Percentiles rank a stretch among this genome's conserved stretches.
Evolutionary conservation across 1,140 invertebrate genomes (phyloP).

Genomic region (Aricia agestis): DNA sequence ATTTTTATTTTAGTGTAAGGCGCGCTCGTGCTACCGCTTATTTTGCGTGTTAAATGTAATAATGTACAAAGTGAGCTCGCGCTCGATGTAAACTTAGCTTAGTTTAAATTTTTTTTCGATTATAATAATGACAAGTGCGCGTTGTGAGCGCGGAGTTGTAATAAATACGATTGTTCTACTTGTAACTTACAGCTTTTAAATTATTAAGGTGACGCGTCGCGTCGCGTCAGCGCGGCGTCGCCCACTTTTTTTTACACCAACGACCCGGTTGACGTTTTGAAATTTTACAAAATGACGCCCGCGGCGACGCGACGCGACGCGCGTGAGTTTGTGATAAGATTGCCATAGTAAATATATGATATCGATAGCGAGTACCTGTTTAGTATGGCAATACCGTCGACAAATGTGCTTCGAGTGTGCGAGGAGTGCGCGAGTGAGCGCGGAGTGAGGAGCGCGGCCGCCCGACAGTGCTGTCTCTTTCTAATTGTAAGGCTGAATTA

Average conservation of each 20-base stretch:
- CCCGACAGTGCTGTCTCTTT: constrained; percentile 55
- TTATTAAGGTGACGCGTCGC: constrained; percentile 18
- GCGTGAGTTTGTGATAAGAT: constrained; percentile 3
- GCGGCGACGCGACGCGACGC: background rate
- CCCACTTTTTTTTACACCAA: background rate
- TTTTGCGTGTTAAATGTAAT: constrained; percentile 63
- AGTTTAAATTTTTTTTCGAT: constrained; percentile 54
- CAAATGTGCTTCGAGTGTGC: constrained; percentile 23
- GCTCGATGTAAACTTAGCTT: constrained; percentile 69
- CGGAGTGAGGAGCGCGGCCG: constrained; percentile 38
- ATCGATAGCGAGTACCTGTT: background rate
- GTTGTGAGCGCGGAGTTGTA: constrained; percentile 29
- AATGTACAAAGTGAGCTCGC: constrained; percentile 71
- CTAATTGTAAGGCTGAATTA: constrained; percentile 74
- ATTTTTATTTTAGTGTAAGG: constrained; percentile 55
- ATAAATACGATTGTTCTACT: constrained; percentile 23
- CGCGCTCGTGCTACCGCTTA: constrained; percentile 60
- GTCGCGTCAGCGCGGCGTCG: background rate
- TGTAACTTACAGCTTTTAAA: constrained; percentile 30
- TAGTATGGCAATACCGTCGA: constrained; percentile 20
- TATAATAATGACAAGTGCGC: constrained; percentile 58
- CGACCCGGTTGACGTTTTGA: constrained; percentile 2
- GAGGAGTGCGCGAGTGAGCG: constrained; percentile 26
- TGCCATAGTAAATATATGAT: constrained; percentile 15
- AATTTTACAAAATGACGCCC: background rate